Base-by-base conservation (phyloP, 2,888 invertebrate genomes). In the Cordilura impudica region DNA sequence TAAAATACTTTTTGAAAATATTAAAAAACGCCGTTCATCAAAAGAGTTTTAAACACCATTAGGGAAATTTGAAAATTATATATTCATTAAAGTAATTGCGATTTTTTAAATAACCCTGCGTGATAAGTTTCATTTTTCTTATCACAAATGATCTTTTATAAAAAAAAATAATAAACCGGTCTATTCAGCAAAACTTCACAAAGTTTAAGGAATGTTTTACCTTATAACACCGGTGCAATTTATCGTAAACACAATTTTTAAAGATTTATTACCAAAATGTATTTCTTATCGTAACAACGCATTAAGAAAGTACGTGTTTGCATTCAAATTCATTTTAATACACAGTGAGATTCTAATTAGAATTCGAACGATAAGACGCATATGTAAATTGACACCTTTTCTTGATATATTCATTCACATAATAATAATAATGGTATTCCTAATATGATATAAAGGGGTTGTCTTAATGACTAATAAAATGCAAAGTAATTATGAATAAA, bases 211-310 rank as follows among this genome's bases (percentile, higher is more conserved):
- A n/a, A 35, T 39, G 35, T n/a, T 39, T 39, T 39, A 4, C 4
- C 4, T 21, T 16, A 2, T 3, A 51, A 49, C 5, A n/a, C 5
- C 29, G 29, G 12, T 47, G 26, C 7, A 23, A 7, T 10, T 18
- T 31, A 21, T 45, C 12, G 21, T 45, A 45, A 43, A 54, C 21
- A 65, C 10, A 1, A 23, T 49, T 45, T 35, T 47, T 19, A n/a
- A 56, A 49, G 65, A 58, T 65, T 65, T 65, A 65, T 65, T 29
- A 72, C 47, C 12, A 4, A n/a, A 39, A 39, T 39, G 4, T 4
- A 4, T 12, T 39, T 39, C 35, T 35, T 35, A 35, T 35, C n/a
- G n/a, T n/a, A 39, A 39, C 35, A 39, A 39, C 35, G 35, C 35
- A 39, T n/a, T n/a, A 39, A 31, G 31, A 31, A 1, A 31, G 2